A percentile compares a stretch with the other conserved stretches of the same genome.
Evolutionary conservation across 2,888 invertebrate species (phyloP).

Genomic region (Pasiphila rectangulata): DNA sequence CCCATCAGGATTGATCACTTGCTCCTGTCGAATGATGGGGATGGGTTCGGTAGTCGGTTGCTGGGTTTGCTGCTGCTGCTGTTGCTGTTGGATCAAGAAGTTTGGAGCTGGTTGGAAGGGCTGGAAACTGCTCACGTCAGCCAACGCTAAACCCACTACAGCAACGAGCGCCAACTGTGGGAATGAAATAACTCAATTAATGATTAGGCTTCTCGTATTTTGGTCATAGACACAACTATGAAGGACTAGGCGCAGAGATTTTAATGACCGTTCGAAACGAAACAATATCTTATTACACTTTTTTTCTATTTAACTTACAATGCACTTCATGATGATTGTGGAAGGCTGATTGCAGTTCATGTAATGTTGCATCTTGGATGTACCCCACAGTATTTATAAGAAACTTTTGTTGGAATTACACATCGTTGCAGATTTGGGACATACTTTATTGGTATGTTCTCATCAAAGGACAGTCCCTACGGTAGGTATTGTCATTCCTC

Average conservation of each 20-base stretch:
- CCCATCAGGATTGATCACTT: slow-evolving; percentile 85
- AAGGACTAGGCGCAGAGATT: neutral
- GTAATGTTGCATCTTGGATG: slow-evolving; percentile 71
- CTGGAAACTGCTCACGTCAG: slow-evolving; percentile 61
- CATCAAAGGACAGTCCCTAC: slow-evolving; percentile 58
- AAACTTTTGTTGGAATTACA: slow-evolving; percentile 67
- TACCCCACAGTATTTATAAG: slow-evolving; percentile 75
- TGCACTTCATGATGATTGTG: slow-evolving; percentile 61
- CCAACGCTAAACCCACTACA: slow-evolving; percentile 42
- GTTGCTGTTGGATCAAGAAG: slow-evolving; percentile 43
- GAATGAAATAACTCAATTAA: too few species aligned
- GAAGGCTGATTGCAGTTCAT: slow-evolving; percentile 36
- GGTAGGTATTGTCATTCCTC: slow-evolving; percentile 37
- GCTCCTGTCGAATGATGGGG: slow-evolving; percentile 84
- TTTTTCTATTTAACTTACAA: slow-evolving; percentile 55
- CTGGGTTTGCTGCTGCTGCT: slow-evolving; percentile 49
- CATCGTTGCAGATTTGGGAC: slow-evolving; percentile 56
- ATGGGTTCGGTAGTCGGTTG: slow-evolving; percentile 80
- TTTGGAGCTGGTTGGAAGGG: slow-evolving; percentile 48
- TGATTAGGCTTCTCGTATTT: too few species aligned
- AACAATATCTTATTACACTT: neutral
- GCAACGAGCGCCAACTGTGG: slow-evolving; percentile 44
- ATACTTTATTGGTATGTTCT: slow-evolving; percentile 65
- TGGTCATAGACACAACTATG: neutral
- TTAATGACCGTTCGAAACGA: neutral